A percentile compares a stretch with the other conserved stretches of the same genome.
These are phyloP conservation scores for Aricia agestis DNA, from an alignment of 1,140 invertebrate genomes.

Conservation along the genomic window DNA sequence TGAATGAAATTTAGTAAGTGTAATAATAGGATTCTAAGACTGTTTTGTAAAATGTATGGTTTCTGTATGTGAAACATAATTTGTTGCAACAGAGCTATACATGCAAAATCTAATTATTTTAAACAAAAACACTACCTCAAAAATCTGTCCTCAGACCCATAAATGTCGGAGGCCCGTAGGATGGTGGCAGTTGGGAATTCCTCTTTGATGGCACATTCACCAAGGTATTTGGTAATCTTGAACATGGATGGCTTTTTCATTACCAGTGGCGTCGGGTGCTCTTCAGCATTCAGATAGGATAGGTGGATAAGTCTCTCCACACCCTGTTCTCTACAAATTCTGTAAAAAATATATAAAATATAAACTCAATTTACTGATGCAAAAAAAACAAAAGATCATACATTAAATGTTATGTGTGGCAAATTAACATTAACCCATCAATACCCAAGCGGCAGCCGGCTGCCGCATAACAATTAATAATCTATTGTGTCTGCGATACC, in stretches of 20 bases:
- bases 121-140: constrained; percentile 75
- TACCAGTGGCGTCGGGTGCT: constrained; percentile 81
- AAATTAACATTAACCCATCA: no score
- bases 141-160: constrained; percentile 93
- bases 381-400: background rate
- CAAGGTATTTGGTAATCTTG: constrained; percentile 85
- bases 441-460: no score
- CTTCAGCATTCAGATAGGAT: constrained; percentile 84
- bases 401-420: background rate
- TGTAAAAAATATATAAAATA: constrained; percentile 40
- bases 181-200: constrained; percentile 98
- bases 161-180: constrained; percentile 92
- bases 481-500: no score
- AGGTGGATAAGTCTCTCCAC: constrained; percentile 92
- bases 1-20: background rate
- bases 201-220: constrained; percentile 91
- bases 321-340: constrained; percentile 84
- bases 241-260: constrained; percentile 81
- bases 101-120: background rate
- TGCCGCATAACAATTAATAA: no score
- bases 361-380: background rate
- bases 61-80: background rate
- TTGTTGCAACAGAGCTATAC: background rate
- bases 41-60: no score
- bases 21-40: no score